Percentiles rank a stretch among this genome's conserved stretches.
Conservation (phyloP, 35 echinoderm and acorn worm genomes). For the Eucidaris tribuloides region DNA sequence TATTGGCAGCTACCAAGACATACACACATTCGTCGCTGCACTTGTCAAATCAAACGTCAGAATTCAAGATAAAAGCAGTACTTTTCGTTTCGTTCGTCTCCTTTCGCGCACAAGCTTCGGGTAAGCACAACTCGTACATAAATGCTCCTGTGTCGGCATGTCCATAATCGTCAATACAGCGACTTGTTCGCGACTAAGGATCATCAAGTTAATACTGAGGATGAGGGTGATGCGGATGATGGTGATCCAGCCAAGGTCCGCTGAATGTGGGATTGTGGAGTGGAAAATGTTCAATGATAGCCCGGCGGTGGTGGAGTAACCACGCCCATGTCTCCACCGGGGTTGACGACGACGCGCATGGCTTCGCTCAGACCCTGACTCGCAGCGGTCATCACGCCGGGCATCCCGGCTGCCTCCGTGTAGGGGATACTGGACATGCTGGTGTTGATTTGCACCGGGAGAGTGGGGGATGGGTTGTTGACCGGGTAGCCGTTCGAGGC, state of each 20-base stretch:
- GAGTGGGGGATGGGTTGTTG: conserved; percentile 81
- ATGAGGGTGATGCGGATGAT: not conserved
- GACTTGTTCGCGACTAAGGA: too few relatives aligned
- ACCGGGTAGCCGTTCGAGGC: conserved; percentile 44
- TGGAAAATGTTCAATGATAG: not conserved
- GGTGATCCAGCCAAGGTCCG: conserved; percentile 6
- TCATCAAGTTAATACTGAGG: conserved; percentile 32
- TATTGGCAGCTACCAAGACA: too few relatives aligned
- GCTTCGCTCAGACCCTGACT: conserved; percentile 81
- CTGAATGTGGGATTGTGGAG: not conserved
- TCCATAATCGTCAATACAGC: too few relatives aligned
- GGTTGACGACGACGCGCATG: conserved; percentile 73
- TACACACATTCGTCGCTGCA: too few relatives aligned
- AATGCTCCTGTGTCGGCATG: too few relatives aligned
- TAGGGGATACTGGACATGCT: conserved; percentile 71
- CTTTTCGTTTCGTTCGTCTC: too few relatives aligned
- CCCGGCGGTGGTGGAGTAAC: not conserved
- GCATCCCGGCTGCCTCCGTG: conserved; percentile 71
- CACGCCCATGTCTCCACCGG: conserved; percentile 51
- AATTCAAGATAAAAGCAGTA: too few relatives aligned
- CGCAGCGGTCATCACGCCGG: conserved; percentile 59
- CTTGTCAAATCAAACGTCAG: too few relatives aligned
- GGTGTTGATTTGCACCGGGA: conserved; percentile 41
- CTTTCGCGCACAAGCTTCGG: too few relatives aligned
- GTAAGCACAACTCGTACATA: too few relatives aligned